Percentiles rank a stretch among this genome's conserved stretches.
Evolutionary conservation across 2,797 vertebrate genomes (phyloP).

Genomic region (Aselliscus stoliczkanus): DNA sequence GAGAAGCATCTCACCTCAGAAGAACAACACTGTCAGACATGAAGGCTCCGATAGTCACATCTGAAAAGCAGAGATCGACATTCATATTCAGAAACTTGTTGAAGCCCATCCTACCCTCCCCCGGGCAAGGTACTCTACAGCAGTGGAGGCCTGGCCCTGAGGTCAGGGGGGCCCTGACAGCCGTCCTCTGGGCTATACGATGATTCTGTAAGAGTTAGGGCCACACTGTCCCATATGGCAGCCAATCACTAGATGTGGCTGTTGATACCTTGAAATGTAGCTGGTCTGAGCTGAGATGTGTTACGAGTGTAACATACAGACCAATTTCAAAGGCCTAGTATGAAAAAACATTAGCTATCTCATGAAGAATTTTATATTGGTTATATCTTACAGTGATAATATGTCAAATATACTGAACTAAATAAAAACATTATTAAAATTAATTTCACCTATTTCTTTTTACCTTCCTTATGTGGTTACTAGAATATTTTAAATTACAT

Average conservation of each 20-base stretch:
- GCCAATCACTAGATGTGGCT: neutral
- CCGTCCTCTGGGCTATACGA: neutral
- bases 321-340: neutral
- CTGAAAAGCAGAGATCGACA: conserved; percentile 82
- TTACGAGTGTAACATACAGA: neutral
- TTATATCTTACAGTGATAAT: neutral
- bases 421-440: neutral
- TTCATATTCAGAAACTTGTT: conserved; percentile 51
- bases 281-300: neutral
- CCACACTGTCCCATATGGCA: neutral
- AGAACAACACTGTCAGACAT: conserved; percentile 94
- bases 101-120: neutral
- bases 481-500: neutral
- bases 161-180: neutral
- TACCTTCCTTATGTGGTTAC: neutral
- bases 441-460: neutral
- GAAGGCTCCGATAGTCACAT: conserved; percentile 96
- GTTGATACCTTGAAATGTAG: neutral
- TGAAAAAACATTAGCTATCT: neutral
- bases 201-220: neutral
- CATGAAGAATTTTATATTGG: neutral
- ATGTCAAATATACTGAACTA: neutral
- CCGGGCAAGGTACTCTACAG: neutral
- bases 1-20: conserved; percentile 88
- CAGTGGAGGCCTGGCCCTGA: neutral